Conservation (phyloP, 1,140 invertebrate genomes). For the Eufriesea mexicana region DNA sequence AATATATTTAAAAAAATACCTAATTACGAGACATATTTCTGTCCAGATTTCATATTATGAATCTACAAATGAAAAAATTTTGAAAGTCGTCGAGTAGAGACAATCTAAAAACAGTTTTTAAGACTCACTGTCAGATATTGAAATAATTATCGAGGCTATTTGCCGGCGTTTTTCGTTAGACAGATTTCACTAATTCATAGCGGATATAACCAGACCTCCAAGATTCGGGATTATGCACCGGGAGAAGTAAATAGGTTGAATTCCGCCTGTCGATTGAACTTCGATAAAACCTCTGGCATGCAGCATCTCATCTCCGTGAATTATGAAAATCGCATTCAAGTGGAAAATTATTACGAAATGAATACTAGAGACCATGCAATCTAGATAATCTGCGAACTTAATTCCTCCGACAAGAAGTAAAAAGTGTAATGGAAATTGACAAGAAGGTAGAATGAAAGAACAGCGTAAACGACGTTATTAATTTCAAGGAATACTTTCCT, state of each 20-base stretch:
- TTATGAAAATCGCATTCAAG: conserved; percentile 30
- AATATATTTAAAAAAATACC: too few relatives aligned
- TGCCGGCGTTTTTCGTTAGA: not conserved
- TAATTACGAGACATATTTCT: too few relatives aligned
- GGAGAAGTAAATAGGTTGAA: conserved; percentile 20
- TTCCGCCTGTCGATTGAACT: conserved; percentile 18
- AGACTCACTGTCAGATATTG: not conserved
- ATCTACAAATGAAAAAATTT: not conserved
- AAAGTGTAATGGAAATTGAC: not conserved
- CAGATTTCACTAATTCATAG: not conserved
- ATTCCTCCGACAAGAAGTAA: conserved; percentile 3
- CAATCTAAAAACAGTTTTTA: not conserved
- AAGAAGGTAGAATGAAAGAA: conserved; percentile 7
- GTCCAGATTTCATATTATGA: too few relatives aligned
- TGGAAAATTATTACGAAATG: conserved; percentile 33
- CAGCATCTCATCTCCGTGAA: conserved; percentile 14
- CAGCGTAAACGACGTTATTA: not conserved
- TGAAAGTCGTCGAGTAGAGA: not conserved
- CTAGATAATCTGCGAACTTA: conserved; percentile 14
- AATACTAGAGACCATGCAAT: conserved; percentile 12
- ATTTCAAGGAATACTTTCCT: not conserved
- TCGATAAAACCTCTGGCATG: conserved; percentile 9
- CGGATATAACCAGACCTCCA: not conserved
- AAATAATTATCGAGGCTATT: not conserved
- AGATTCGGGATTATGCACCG: not conserved